Base-by-base conservation (phyloP, 2,888 invertebrate genomes). In the Amphimallon solstitiale region DNA sequence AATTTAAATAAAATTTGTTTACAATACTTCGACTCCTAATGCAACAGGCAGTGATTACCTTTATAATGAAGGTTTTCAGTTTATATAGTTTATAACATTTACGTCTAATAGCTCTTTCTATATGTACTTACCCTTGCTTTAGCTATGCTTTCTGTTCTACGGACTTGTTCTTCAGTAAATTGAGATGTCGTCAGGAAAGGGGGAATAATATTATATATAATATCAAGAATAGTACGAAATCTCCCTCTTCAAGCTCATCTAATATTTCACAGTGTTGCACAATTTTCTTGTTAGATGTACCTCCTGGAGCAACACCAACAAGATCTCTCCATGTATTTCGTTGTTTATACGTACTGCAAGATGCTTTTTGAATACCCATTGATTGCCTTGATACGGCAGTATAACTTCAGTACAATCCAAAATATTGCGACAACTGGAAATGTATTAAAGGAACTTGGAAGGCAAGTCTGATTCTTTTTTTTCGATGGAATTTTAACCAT, bases 131-230 rank as follows among this genome's bases (percentile, higher is more conserved):
- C n/a, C n/a, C n/a, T n/a, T n/a, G n/a, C n/a, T n/a, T n/a, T n/a
- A n/a, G n/a, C n/a, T n/a, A n/a, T n/a, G n/a, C n/a, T n/a, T n/a
- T n/a, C n/a, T n/a, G n/a, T n/a, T n/a, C n/a, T n/a, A n/a, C n/a
- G n/a, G n/a, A 49, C 48, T 48, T 48, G 23, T 7, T 49, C 48
- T n/a, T 49, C 29, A 23, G 48, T 29, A 49, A 49, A 49, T n/a
- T 49, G 12, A n/a, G 5, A 6, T 1, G 48, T 29, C 5, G 29
- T 21, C 12, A 21, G n/a, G 14, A 51, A 51, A 1, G 17, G 35
- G 9, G 15, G 15, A 6, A 51, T 51, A 10, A 35, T 51, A n/a
- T n/a, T n/a, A n/a, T n/a, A n/a, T n/a, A n/a, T n/a, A n/a, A n/a
- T n/a, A n/a, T n/a, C n/a, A n/a, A n/a, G n/a, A n/a, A n/a, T n/a